Evolutionary conservation across 2,888 invertebrate genomes (phyloP).

Genomic region (Amiota mariae): DNA sequence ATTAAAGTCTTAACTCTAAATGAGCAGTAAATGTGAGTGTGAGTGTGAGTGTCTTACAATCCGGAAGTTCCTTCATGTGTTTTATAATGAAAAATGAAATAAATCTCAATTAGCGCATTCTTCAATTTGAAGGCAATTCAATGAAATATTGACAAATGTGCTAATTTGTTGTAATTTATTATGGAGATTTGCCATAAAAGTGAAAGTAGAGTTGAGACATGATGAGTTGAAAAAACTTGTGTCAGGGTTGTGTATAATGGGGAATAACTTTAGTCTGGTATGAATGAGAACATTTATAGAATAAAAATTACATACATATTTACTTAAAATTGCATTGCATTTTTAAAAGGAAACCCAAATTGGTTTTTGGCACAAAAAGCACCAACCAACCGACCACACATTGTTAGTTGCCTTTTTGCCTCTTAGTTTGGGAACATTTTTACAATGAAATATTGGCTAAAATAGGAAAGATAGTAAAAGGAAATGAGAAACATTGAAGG

Average conservation of each 20-base stretch:
- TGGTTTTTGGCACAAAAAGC: constrained; percentile 9
- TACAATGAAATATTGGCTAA: background rate
- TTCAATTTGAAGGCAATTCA: constrained; percentile 40
- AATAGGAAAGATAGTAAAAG: background rate
- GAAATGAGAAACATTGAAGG: too few relatives aligned
- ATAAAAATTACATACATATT: background rate
- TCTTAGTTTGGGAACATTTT: background rate
- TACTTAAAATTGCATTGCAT: constrained; percentile 1
- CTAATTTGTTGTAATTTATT: constrained; percentile 26
- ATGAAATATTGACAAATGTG: constrained; percentile 26
- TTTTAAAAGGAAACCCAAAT: background rate
- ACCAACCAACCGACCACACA: background rate
- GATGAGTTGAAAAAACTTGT: too few relatives aligned
- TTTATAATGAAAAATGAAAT: constrained; percentile 31
- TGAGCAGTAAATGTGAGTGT: background rate
- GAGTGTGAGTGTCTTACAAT: background rate
- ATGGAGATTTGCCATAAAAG: too few relatives aligned
- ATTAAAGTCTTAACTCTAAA: background rate
- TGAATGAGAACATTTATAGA: too few relatives aligned
- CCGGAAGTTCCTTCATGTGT: constrained; percentile 1
- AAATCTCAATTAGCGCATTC: constrained; percentile 52
- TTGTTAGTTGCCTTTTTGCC: background rate
- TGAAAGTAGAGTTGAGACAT: too few relatives aligned
- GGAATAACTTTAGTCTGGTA: too few relatives aligned
- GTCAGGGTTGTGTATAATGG: too few relatives aligned